These are phyloP conservation scores for Heterodera carotae DNA, from an alignment of 1,140 invertebrate species.

Conservation along the genomic window DNA sequence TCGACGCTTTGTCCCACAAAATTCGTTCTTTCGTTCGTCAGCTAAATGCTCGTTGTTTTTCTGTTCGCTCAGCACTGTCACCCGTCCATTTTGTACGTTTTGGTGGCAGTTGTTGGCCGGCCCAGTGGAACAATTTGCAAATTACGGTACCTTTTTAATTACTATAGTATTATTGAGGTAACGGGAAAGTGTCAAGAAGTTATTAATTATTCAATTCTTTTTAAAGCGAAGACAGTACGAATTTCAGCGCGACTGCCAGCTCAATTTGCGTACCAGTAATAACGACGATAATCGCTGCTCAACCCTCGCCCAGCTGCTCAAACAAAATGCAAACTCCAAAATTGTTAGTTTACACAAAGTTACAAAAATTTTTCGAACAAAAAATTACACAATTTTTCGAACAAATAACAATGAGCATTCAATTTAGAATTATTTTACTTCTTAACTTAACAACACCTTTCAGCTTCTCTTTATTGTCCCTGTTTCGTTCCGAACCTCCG, in stretches of 20 bases:
- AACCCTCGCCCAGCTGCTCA: neutral
- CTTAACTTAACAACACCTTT: too few species aligned
- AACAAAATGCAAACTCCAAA: constrained; percentile 2
- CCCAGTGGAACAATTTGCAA: neutral
- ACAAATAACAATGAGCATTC: too few species aligned
- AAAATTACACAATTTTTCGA: too few species aligned
- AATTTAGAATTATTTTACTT: constrained; percentile 3
- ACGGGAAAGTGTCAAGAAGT: too few species aligned
- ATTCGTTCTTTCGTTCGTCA: constrained; percentile 10
- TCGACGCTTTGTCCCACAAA: constrained; percentile 21
- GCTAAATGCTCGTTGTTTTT: constrained; percentile 18
- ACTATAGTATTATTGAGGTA: too few species aligned
- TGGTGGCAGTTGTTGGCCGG: neutral
- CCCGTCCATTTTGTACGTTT: constrained; percentile 35
- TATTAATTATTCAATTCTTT: too few species aligned
- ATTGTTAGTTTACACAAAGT: neutral
- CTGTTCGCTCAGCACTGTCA: constrained; percentile 23
- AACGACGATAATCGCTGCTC: neutral
- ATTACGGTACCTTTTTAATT: neutral
- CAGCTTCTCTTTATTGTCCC: constrained; percentile 28
- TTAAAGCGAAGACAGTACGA: too few species aligned
- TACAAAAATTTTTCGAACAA: too few species aligned
- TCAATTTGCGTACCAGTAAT: constrained; percentile 24
- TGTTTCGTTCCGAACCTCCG: constrained; percentile 17
- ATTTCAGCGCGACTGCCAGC: neutral